Evolutionary conservation across 2,113 vertebrate genomes (phyloP), one percentile per base, ranked within the genome.

Genomic region (Aix galericulata): DNA sequence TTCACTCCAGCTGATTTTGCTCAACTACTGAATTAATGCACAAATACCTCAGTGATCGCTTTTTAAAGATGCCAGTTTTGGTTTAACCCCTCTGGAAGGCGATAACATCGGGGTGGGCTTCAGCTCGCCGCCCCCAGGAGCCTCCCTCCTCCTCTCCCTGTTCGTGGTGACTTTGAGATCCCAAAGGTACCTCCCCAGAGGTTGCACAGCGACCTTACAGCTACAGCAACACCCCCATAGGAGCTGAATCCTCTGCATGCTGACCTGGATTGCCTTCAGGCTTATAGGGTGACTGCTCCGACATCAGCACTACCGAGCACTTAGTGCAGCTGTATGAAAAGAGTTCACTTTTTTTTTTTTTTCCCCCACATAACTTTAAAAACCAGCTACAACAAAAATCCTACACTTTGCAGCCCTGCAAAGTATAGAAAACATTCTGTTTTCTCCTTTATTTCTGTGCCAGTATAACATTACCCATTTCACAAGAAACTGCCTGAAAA

Each of bases 11-110:
- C 92, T 86, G 82, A 83, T 86, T 93, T 56, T 90, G 82, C 76
- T 93, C 90, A 81, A 17, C 82, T 71, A 78, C 86, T 48, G 90
- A 88, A 92, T 92, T 94, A 92, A 93, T 76, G 80, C 80, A 48
- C 2, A n/a, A 53, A 91, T 93, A 96, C 67, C 90, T 75, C 63
- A 27, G 86, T 1, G 8, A 91, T 83, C 64, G 71, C 86, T 93
- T 93, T 75, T 81, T 53, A 1, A 72, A 94, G 94, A 94, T 86
- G 53, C 46, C 42, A 58, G 80, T 82, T 88, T 93, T 80, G 9
- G 82, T 91, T 91, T 71, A 90, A 79, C 26, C 34, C 42, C 82
- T 50, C 68, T 32, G 85, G 48, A 75, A 95, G 78, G 40, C 0
- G 20, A 76, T 73, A 63, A 73, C 53, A 75, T 89, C 89, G 72